Evolutionary conservation across 2,797 vertebrate genomes (phyloP), one percentile per base, ranked within the genome.

Genomic region (Masticophis lateralis): DNA sequence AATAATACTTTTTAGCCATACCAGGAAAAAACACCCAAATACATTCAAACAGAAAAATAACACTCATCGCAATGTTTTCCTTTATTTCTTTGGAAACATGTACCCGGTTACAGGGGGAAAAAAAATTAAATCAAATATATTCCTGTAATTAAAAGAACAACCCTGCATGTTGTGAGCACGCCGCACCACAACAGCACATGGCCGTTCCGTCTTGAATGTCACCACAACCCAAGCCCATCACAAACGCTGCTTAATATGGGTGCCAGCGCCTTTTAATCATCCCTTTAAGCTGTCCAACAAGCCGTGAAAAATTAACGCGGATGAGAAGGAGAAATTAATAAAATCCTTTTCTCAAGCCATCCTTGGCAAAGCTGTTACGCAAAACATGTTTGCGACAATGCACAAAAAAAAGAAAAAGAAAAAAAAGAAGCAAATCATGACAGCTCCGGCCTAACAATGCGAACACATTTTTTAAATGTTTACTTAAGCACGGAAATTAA

Each of bases 141-240:
- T 16, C 18, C n/a, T 37, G 2, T 27, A 22, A 20, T 22, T 63
- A 56, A 63, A 66, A 61, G 9, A 27, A 27, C 56, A 61, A 27
- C 1, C 1, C 25, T 61, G 9, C 60, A 4, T 10, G 60, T 27
- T 61, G 25, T 61, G 60, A 61, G 25, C 8, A 61, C 2, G 91
- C 7, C 56, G 12, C 25, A 16, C 27, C 6, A 16, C 47, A 60
- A 74, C 43, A 92, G 27, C 87, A 20, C 32, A 18, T 1, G 90
- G 86, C 56, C 28, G 14, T 63, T 91, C 89, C 27, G n/a, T 86
- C 91, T 90, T 53, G 47, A 88, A 91, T 83, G 90, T 74, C 90
- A 37, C 2, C 25, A 13, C n/a, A 37, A 7, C 51, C 28, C 5
- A 28, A 32, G 53, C 28, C 16, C 51, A 47, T 0, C 9, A 0